Evolutionary conservation across 2,888 invertebrate genomes (phyloP).

Genomic region (Blastobasis adustella): DNA sequence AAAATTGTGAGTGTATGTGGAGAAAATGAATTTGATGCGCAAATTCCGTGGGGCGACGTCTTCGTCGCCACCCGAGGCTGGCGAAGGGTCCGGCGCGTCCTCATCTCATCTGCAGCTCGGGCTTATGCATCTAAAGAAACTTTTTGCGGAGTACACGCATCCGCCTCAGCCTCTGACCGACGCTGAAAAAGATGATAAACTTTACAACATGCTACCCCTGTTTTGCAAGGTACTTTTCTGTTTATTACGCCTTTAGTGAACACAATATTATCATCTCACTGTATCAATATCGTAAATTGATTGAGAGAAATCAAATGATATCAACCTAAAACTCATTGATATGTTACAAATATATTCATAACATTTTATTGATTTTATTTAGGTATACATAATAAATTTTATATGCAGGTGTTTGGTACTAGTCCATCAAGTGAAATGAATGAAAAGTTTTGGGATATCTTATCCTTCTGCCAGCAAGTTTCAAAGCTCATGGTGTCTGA

Average conservation of each 20-base stretch:
- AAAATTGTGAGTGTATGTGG: too few species aligned
- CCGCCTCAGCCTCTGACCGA: conserved; percentile 87
- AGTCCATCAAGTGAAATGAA: conserved; percentile 97
- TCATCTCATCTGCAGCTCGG: conserved; percentile 91
- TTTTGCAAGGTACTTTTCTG: conserved; percentile 90
- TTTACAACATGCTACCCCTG: conserved; percentile 97
- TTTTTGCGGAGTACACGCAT: conserved; percentile 96
- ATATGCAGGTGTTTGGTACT: conserved; percentile 89
- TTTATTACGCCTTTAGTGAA: too few species aligned
- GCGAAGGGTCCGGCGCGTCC: conserved; percentile 72
- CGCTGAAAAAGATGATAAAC: conserved; percentile 90
- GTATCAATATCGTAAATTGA: too few species aligned
- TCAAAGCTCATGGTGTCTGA: conserved; percentile 97
- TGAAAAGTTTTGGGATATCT: conserved; percentile 97
- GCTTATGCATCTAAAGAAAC: conserved; percentile 95
- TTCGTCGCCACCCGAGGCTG: conserved; percentile 68
- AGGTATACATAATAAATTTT: not conserved
- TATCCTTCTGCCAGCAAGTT: conserved; percentile 95
- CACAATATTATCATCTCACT: too few species aligned
- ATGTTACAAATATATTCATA: too few species aligned
- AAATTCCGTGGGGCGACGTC: conserved; percentile 82
- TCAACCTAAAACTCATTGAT: too few species aligned
- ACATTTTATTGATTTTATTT: too few species aligned
- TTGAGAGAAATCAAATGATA: too few species aligned
- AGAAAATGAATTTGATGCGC: conserved; percentile 91